Percentiles rank a stretch among this genome's conserved stretches.
phyloP scores from a whole-genome alignment of 2,888 invertebrate genomes.

The Trissoscelio sp. region DNA sequence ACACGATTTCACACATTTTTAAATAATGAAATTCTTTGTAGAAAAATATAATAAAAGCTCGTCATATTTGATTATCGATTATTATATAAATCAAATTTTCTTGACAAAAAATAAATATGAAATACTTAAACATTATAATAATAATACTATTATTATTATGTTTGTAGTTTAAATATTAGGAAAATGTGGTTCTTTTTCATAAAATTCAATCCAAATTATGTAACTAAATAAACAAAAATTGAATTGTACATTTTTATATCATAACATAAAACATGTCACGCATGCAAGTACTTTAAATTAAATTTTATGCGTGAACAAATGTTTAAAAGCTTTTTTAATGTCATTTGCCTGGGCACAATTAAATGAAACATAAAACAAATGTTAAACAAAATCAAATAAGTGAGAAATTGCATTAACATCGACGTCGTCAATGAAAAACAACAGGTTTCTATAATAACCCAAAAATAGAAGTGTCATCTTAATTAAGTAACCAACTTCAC shows the following conservation, averaged over 20 bases:
- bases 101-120: background rate
- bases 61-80: no score
- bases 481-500: no score
- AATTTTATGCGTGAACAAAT: constrained; percentile 5
- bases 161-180: background rate
- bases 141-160: no score
- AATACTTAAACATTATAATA: no score
- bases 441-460: no score
- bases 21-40: background rate
- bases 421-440: no score
- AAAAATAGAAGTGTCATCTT: no score
- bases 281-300: background rate
- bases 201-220: background rate
- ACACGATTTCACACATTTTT: background rate
- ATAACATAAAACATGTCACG: background rate
- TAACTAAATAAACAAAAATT: background rate
- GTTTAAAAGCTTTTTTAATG: constrained; percentile 28
- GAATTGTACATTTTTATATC: background rate
- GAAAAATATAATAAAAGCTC: no score
- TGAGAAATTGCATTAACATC: no score
- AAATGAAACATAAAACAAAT: background rate
- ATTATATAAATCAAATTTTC: background rate
- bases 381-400: background rate
- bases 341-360: background rate
- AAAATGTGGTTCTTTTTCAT: background rate